phyloP scores from a whole-genome alignment of 2,888 invertebrate species.

The Dorcus hopei region DNA sequence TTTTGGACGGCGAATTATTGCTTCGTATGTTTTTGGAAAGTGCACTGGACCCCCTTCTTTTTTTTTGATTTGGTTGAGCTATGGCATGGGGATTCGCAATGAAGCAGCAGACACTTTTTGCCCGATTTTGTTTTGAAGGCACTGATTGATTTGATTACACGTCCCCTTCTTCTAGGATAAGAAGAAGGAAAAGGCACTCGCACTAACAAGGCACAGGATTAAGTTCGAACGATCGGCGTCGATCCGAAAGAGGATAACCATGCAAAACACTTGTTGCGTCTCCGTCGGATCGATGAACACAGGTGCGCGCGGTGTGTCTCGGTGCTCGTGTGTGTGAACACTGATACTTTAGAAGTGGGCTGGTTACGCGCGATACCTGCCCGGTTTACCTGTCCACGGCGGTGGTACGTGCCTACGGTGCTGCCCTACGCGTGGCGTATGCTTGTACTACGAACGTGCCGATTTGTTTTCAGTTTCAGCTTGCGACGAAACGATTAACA shows the following conservation, averaged over 20 bases:
- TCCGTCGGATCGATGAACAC: conserved; percentile 27
- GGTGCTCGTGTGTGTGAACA: conserved; percentile 36
- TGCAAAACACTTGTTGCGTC: conserved; percentile 18
- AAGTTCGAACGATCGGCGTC: not conserved
- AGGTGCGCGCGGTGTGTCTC: conserved; percentile 28
- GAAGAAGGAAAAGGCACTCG: too few species aligned
- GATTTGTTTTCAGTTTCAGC: conserved; percentile 1
- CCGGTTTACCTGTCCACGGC: conserved; percentile 35
- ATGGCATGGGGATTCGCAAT: too few species aligned
- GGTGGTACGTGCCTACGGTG: conserved; percentile 24
- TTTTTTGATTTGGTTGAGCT: too few species aligned
- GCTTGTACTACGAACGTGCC: conserved; percentile 27
- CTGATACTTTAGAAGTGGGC: conserved; percentile 39
- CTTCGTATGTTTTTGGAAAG: too few species aligned
- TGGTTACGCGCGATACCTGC: conserved; percentile 39
- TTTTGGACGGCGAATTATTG: too few species aligned
- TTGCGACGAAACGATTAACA: conserved; percentile 6
- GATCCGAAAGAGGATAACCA: not conserved
- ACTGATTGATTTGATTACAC: too few species aligned
- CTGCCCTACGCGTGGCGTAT: conserved; percentile 29
- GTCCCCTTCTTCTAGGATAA: too few species aligned
- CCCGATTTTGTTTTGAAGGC: too few species aligned
- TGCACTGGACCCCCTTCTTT: too few species aligned
- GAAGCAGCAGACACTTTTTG: too few species aligned
- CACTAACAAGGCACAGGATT: too few species aligned